Evolutionary conservation across 1,140 invertebrate genomes (phyloP), one percentile per base, ranked within the genome.

Genomic region (Drosophila bocqueti): DNA sequence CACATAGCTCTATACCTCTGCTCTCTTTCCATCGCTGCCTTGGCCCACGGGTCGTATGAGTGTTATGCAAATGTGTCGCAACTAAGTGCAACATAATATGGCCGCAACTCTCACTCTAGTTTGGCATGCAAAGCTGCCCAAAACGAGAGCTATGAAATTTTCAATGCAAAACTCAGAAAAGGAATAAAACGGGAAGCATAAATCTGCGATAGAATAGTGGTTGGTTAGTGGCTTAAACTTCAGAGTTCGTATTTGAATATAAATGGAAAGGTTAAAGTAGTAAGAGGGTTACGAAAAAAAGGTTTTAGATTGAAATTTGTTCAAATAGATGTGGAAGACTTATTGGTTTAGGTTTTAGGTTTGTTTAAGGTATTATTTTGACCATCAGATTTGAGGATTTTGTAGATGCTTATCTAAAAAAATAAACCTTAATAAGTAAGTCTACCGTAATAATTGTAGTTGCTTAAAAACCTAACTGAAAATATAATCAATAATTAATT

Each of bases 21-120:
- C 49, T 10, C 21, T 31, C 31, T 36, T 65, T 26, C n/a, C 31
- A 38, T 18, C 16, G 4, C 55, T 57, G 46, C 31, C 60, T 21
- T 29, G 58, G 31, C 76, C 69, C 81, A 79, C 73, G 65, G 80
- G 81, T 61, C 81, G 81, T 83, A 76, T 76, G 81, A 76, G 81
- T 76, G 81, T 83, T 83, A 83, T 83, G 81, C 80, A 83, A 83
- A 83, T 83, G 81, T 65, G 45, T 66, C 46, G 64, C 59, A 62
- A 63, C 76, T 83, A 78, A 83, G 79, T 83, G 76, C 81, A 79
- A 79, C 81, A 71, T 79, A 60, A 83, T 83, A 72, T 83, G 64
- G 64, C 63, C 64, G 66, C 52, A 69, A 60, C 77, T 61, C 52
- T 21, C 55, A 60, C 21, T 79, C 42, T 59, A 38, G 36, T 50